These are phyloP conservation scores for Drosophila pruinosa DNA, from an alignment of 1,140 invertebrate species.

Conservation along the genomic window DNA sequence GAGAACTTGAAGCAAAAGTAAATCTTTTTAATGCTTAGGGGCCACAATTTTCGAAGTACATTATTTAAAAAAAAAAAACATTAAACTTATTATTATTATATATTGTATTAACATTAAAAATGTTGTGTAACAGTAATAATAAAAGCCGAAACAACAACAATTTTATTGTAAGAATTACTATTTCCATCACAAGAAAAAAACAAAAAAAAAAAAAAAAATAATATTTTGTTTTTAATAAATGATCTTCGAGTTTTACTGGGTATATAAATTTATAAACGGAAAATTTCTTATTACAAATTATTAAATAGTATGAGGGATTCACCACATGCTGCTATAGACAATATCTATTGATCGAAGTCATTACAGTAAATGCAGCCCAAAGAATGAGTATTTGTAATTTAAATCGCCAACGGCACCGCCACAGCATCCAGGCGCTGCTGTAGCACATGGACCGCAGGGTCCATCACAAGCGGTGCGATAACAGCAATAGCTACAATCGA, in stretches of 20 bases:
- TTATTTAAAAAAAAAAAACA: slow-evolving; percentile 61
- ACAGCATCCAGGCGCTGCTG: slow-evolving; percentile 21
- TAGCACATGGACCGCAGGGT: slow-evolving; percentile 18
- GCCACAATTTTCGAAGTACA: slow-evolving; percentile 78
- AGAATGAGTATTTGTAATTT: slow-evolving; percentile 41
- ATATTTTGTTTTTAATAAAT: slow-evolving; percentile 81
- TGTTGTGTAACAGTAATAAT: slow-evolving; percentile 79
- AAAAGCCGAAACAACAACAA: slow-evolving; percentile 69
- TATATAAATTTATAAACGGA: not conserved
- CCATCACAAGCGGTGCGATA: slow-evolving; percentile 23
- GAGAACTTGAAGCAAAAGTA: slow-evolving; percentile 64
- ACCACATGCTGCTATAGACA: not conserved
- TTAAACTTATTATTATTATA: slow-evolving; percentile 66
- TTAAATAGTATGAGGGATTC: not conserved
- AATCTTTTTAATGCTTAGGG: slow-evolving; percentile 81
- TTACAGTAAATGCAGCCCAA: slow-evolving; percentile 25
- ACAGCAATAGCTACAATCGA: slow-evolving; percentile 59
- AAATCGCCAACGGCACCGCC: slow-evolving; percentile 30
- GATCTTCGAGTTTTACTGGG: not conserved
- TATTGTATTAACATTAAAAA: slow-evolving; percentile 80
- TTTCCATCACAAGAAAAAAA: slow-evolving; percentile 71
- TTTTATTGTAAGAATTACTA: slow-evolving; percentile 82
- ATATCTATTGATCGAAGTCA: not conserved
- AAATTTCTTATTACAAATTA: not conserved
- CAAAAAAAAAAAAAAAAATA: slow-evolving; percentile 74